Conservation (phyloP, 1,140 invertebrate species). For the Papilio polyxenes region DNA sequence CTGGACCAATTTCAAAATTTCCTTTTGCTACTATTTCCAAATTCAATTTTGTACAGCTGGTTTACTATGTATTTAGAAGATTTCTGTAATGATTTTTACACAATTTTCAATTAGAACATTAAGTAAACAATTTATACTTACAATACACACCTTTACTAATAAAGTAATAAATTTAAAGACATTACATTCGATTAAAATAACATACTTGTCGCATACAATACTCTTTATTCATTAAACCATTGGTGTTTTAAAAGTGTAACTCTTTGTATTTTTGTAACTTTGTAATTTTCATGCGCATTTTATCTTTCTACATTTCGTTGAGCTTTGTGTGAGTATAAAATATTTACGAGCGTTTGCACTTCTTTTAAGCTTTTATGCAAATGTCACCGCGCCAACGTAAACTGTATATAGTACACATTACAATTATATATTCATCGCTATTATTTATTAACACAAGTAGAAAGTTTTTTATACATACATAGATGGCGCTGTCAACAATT, state of each 20-base stretch:
- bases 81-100: too few species aligned
- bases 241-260: not conserved
- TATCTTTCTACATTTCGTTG: constrained; percentile 1
- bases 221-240: not conserved
- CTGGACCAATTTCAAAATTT: too few species aligned
- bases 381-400: not conserved
- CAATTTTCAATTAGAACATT: too few species aligned
- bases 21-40: too few species aligned
- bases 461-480: too few species aligned
- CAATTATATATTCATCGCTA: not conserved
- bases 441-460: too few species aligned
- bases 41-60: too few species aligned
- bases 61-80: too few species aligned
- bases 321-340: constrained; percentile 8
- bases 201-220: not conserved
- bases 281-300: constrained; percentile 2
- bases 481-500: too few species aligned
- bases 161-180: too few species aligned
- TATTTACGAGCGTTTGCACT: constrained; percentile 22
- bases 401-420: not conserved
- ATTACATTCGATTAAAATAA: not conserved
- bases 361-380: constrained; percentile 7
- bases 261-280: constrained; percentile 1
- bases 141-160: too few species aligned
- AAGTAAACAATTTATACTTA: too few species aligned